Conservation (phyloP, 2,888 invertebrate genomes). For the Drosophila pseudotakahashii region DNA sequence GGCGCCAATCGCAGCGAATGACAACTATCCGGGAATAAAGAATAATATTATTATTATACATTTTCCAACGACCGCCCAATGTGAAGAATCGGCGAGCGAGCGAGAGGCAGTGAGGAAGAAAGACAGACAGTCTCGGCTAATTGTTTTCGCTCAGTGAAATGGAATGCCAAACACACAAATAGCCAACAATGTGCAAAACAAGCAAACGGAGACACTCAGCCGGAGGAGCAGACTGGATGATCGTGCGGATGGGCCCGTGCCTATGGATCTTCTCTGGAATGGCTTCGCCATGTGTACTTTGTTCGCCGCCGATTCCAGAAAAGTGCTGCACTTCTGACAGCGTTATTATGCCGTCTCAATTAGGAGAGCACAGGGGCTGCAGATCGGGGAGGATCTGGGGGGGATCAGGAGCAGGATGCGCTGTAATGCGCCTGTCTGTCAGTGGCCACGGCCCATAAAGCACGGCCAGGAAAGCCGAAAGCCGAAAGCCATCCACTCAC, state of each 20-base stretch:
- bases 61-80: conserved; percentile 26
- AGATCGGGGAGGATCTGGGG: background rate
- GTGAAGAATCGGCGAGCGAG: conserved; percentile 27
- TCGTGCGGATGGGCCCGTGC: conserved; percentile 13
- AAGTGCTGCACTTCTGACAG: conserved; percentile 57
- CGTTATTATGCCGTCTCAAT: conserved; percentile 73
- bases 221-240: conserved; percentile 20
- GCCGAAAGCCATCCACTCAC: conserved; percentile 23
- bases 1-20: conserved; percentile 25
- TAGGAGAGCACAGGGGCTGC: conserved; percentile 36
- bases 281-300: conserved; percentile 63
- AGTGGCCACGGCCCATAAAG: conserved; percentile 59
- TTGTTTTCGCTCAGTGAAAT: conserved; percentile 59
- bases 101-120: conserved; percentile 2
- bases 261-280: conserved; percentile 33
- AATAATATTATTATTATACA: conserved; percentile 42
- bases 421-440: conserved; percentile 65
- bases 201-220: conserved; percentile 52
- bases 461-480: conserved; percentile 26
- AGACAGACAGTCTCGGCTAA: conserved; percentile 47
- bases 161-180: conserved; percentile 74
- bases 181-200: conserved; percentile 73
- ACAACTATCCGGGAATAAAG: conserved; percentile 27
- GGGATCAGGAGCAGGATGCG: conserved; percentile 28
- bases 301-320: conserved; percentile 12